Percentiles rank a stretch among this genome's conserved stretches.
Conservation (phyloP, 2,888 invertebrate species). For the Nymphalis c-album region DNA sequence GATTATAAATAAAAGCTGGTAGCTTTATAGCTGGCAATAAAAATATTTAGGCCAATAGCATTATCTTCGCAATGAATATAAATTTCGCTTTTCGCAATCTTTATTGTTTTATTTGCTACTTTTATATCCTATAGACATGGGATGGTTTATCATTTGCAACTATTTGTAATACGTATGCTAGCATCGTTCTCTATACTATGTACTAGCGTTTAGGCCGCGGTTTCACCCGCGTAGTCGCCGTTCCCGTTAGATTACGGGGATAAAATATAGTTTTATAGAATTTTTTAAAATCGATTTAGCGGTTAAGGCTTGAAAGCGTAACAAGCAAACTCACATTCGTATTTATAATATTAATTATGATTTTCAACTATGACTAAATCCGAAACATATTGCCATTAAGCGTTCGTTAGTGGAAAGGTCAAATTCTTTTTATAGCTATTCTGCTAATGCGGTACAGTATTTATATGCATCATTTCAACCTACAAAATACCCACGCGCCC, state of each 20-base stretch:
- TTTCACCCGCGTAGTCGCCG: too few species aligned
- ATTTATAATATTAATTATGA: background rate
- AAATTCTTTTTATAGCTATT: background rate
- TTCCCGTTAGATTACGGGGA: too few species aligned
- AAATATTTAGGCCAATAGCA: constrained; percentile 7
- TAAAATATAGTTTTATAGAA: too few species aligned
- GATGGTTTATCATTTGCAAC: background rate
- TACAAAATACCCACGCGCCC: background rate
- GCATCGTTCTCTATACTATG: background rate
- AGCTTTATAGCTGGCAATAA: background rate
- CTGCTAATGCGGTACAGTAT: background rate
- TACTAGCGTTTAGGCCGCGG: background rate
- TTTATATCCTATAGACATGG: background rate
- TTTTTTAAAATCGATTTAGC: too few species aligned
- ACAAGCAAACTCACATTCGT: too few species aligned
- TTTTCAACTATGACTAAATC: background rate
- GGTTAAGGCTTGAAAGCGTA: too few species aligned
- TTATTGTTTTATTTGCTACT: background rate
- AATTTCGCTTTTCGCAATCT: background rate
- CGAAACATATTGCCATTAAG: background rate
- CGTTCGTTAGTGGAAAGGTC: background rate
- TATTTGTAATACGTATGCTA: background rate
- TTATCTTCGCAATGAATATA: constrained; percentile 2
- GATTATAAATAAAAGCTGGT: background rate
- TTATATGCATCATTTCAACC: constrained; percentile 1